Base-by-base conservation (phyloP, 2,888 invertebrate species). In the Caradrina clavipalpis region DNA sequence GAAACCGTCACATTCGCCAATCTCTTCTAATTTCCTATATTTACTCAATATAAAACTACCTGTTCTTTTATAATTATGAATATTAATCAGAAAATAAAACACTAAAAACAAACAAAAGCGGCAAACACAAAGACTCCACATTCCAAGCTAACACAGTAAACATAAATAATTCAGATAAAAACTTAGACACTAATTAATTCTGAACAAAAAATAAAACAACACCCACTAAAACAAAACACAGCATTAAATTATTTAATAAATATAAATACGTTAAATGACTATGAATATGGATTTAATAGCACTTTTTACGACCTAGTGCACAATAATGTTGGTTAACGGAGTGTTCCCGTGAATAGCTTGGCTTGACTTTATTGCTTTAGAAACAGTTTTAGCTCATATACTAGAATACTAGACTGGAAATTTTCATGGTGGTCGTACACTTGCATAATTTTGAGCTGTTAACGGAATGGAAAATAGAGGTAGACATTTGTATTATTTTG, bases 201-300 rank as follows among this genome's bases (percentile, higher is more conserved):
- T 10, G 10, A 71, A 74, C 57, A 60, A 71, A 63, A 59, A 26
- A 77, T 78, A 75, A 73, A 80, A 64, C 51, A 19, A 73, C 73
- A 64, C 82, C 83, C 71, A 82, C 80, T 57, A 58, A 60, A 19
- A 78, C 66, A 78, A 77, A 76, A 70, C 56, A 61, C 56, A 49
- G 68, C 65, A 65, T 67, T 60, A 67, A 31, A 58, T 69, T 67
- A 74, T 53, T 68, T 72, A 51, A 73, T 73, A 69, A 66, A 69
- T 64, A 62, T 50, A 69, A 69, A 76, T 73, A 70, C 39, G 58
- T 71, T 67, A 69, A 74, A 80, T 78, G 67, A 58, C 61, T 72
- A 73, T 82, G 76, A 69, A 81, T 75, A 69, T 75, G 62, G 70
- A 65, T 64, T 78, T 82, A 69, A 80, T 65, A 69, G 66, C 57